Evolutionary conservation across 2,113 vertebrate genomes (phyloP), one percentile per base, ranked within the genome.

Genomic region (Nycticryphes semicollaris): DNA sequence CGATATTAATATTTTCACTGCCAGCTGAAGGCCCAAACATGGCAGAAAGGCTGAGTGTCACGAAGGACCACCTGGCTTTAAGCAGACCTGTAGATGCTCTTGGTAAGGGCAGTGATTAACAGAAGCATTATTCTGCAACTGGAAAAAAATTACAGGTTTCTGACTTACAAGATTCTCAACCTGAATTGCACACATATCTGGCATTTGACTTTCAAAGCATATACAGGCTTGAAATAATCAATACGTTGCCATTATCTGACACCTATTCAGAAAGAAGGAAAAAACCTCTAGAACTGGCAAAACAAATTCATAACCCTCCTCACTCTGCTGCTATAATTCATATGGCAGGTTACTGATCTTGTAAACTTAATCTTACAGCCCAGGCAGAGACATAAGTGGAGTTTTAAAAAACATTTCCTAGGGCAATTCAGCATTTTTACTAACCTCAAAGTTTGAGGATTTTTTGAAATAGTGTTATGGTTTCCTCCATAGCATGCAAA

Each of bases 1-100:
- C 0, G 0, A 7, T 54, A 33, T 30, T 54, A 24, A 37, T 7
- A 30, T 24, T 35, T 23, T 35, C 9, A 30, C 10, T 13, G 17
- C 6, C 31, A 74, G 5, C 3, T 81, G 28, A 81, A 67, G 60
- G 13, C 3, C 27, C 31, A n/a, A 35, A 12, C 3, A 14, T 10
- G 10, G 6, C 2, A 45, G 9, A 80, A 92, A 79, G 31, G 9
- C 6, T 72, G 11, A 22, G 24, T 28, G 5, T 33, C 30, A 60
- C 3, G 16, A 87, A 60, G 12, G 35, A 72, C 15, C 27, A 33
- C 11, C 4, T 35, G 47, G 10, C 21, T 78, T 75, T 81, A 60
- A 56, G 7, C 13, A 68, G 18, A 45, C 4, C 7, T 78, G 4
- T 39, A 57, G 2, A 6, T 73, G 28, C 6, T 80, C 9, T 48